A percentile compares a stretch with the other conserved stretches of the same genome.
phyloP scores from a whole-genome alignment of 2,888 invertebrate species.

The Ochropleura plecta region DNA sequence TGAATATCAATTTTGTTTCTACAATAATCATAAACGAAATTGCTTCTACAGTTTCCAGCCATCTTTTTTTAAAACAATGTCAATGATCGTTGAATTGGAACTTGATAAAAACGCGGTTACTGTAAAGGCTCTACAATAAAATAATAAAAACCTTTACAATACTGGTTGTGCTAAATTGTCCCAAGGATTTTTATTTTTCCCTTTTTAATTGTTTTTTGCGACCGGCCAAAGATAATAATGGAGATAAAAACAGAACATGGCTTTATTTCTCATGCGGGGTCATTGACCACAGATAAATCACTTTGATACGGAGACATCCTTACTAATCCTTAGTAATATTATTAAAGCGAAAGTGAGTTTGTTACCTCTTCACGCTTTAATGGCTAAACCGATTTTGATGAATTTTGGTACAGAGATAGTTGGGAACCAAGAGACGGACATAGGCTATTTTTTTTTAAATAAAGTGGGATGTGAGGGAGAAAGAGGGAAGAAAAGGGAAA shows the following conservation, averaged over 20 bases:
- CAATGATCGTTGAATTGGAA: constrained; percentile 26
- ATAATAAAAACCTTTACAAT: constrained; percentile 6
- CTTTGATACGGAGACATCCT: constrained; percentile 20
- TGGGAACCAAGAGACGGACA: too few relatives aligned
- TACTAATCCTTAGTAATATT: too few relatives aligned
- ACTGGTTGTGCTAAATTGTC: constrained; percentile 32
- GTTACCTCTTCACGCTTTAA: too few relatives aligned
- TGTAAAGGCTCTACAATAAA: constrained; percentile 3
- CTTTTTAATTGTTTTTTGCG: constrained; percentile 21
- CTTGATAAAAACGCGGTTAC: constrained; percentile 19
- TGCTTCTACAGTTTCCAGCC: constrained; percentile 21
- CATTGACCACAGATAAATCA: constrained; percentile 40
- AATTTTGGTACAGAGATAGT: too few relatives aligned
- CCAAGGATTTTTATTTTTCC: constrained; percentile 9
- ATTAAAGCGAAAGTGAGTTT: too few relatives aligned
- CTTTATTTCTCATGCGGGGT: constrained; percentile 14
- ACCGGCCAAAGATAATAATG: constrained; percentile 13
- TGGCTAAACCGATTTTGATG: too few relatives aligned
- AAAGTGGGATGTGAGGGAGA: too few relatives aligned
- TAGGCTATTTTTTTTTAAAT: too few relatives aligned
- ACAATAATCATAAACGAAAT: constrained; percentile 60
- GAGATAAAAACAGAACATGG: constrained; percentile 31
- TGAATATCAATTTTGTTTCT: constrained; percentile 44
- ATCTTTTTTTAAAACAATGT: constrained; percentile 7
- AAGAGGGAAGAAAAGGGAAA: too few relatives aligned